These are phyloP conservation scores for Gavialis gangeticus DNA, from an alignment of 2,113 vertebrate species.

Conservation along the genomic window DNA sequence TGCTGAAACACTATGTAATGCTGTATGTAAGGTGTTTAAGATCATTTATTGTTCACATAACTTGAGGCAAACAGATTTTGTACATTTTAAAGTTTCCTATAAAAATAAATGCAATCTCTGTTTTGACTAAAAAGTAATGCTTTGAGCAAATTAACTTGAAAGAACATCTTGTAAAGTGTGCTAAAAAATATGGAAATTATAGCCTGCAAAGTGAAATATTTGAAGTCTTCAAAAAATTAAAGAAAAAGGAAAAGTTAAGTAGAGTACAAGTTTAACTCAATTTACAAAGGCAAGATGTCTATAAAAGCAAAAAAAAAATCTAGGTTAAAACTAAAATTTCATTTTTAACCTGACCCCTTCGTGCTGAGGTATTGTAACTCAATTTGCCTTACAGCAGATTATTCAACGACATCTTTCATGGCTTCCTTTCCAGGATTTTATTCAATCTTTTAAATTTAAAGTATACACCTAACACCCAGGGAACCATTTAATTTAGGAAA, in stretches of 20 bases:
- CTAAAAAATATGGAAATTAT: background rate
- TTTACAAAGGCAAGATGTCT: background rate
- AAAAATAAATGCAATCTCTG: background rate
- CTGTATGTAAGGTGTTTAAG: background rate
- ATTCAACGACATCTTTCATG: background rate
- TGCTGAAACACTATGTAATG: background rate
- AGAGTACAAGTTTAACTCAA: background rate
- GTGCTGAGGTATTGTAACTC: background rate
- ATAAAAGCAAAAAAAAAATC: background rate
- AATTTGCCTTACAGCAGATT: background rate
- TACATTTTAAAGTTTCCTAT: background rate
- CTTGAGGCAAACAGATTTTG: background rate
- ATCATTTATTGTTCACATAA: background rate
- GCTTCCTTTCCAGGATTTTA: background rate
- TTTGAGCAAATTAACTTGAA: background rate
- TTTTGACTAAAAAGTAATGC: background rate
- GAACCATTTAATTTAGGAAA: constrained; percentile 7
- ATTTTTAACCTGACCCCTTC: background rate
- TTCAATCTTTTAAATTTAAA: constrained; percentile 18
- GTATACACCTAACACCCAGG: background rate
- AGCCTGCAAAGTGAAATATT: background rate
- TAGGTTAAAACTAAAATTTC: background rate
- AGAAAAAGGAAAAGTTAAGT: background rate
- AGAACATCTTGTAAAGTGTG: background rate
- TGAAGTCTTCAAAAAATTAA: background rate